A percentile compares a stretch with the other conserved stretches of the same genome.
These are phyloP conservation scores for Ceratina japonica DNA, from an alignment of 1,140 invertebrate genomes.

Conservation along the genomic window DNA sequence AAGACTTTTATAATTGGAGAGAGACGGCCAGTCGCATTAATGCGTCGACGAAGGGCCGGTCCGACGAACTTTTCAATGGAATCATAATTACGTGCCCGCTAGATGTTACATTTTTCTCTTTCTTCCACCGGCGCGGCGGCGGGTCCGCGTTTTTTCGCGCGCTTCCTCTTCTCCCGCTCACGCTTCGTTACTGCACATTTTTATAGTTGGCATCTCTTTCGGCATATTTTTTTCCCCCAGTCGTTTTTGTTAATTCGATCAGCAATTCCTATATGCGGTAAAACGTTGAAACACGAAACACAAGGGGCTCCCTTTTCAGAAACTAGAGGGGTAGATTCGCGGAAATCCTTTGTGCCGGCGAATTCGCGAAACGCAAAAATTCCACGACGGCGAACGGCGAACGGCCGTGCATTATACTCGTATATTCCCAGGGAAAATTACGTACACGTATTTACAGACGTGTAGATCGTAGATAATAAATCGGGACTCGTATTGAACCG, in stretches of 20 bases:
- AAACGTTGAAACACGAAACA: constrained; percentile 22
- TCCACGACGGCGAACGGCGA: neutral
- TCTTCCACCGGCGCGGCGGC: neutral
- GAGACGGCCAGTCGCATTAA: constrained; percentile 65
- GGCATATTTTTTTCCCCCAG: constrained; percentile 15
- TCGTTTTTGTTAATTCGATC: constrained; percentile 31
- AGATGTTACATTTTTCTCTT: constrained; percentile 54
- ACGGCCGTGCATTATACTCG: neutral
- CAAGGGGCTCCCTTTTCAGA: neutral
- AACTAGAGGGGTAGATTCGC: neutral
- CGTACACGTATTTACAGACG: neutral
- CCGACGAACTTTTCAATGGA: constrained; percentile 69
- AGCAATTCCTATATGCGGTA: neutral
- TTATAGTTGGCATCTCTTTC: constrained; percentile 49
- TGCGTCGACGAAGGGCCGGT: constrained; percentile 55
- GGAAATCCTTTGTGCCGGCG: constrained; percentile 16
- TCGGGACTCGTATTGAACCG: constrained; percentile 18
- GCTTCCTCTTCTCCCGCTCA: constrained; percentile 29
- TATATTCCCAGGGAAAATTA: neutral
- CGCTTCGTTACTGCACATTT: constrained; percentile 46
- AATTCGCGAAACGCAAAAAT: constrained; percentile 21
- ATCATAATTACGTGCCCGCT: constrained; percentile 68
- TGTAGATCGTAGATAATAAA: constrained; percentile 1
- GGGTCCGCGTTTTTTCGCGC: neutral
- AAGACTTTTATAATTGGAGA: constrained; percentile 71